Conservation (phyloP, 2,888 invertebrate genomes). For the Coelinius sp. region DNA sequence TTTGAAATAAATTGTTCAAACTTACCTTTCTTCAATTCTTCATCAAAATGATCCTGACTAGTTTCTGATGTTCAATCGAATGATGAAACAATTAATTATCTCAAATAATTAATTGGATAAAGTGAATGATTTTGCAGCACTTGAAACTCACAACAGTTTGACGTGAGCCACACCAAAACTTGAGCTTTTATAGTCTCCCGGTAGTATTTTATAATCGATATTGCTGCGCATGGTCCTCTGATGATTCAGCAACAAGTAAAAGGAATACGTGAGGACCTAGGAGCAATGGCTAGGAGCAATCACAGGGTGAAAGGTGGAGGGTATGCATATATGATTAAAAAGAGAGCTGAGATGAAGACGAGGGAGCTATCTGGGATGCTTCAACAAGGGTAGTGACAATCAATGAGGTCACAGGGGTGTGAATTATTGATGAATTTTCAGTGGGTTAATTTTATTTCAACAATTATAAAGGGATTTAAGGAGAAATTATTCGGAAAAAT, state of each 20-base stretch:
- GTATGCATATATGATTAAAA: not conserved
- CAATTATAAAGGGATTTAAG: no score
- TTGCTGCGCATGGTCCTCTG: constrained; percentile 63
- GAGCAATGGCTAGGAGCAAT: not conserved
- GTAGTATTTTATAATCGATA: constrained; percentile 61
- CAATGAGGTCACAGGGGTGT: not conserved
- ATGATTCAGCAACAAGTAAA: constrained; percentile 66
- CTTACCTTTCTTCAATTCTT: not conserved
- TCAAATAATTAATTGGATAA: not conserved
- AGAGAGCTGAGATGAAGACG: not conserved
- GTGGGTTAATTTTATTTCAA: not conserved
- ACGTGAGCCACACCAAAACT: constrained; percentile 18
- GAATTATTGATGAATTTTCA: constrained; percentile 4
- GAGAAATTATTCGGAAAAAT: no score
- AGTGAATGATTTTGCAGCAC: not conserved
- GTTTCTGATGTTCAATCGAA: not conserved
- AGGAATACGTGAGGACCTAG: not conserved
- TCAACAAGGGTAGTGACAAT: not conserved
- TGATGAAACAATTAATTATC: no score
- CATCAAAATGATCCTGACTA: not conserved
- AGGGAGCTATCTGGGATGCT: not conserved
- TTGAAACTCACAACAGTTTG: constrained; percentile 13
- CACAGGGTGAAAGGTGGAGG: not conserved
- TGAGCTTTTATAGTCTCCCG: constrained; percentile 8
- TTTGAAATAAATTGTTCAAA: no score